Evolutionary conservation across 2,888 invertebrate genomes (phyloP), one percentile per base, ranked within the genome.

Genomic region (Alviniconcha strummeri): DNA sequence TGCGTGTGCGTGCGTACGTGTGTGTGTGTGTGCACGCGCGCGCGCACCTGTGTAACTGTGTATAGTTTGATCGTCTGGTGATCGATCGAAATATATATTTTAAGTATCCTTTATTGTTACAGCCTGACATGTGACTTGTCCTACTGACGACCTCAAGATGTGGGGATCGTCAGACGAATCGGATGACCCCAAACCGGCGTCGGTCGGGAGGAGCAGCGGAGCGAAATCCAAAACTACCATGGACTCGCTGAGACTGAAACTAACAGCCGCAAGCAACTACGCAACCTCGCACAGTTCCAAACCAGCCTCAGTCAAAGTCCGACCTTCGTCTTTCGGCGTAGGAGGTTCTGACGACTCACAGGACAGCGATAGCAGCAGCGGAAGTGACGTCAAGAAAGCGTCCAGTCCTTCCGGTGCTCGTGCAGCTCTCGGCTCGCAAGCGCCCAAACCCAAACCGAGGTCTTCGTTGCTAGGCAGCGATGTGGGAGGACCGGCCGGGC

Each of bases 111-210:
- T 13, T 11, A 8, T 57, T 11, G 19, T 60, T 60, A 60, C 8
- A 60, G 13, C 13, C 60, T 8, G 8, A 8, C 1, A 13, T 60
- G 60, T 60, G 8, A 60, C 13, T 60, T 60, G 8, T 60, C 13
- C 13, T 60, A 60, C 60, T 13, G 13, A n/a, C 6, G 3, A 57
- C 55, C 5, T 52, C 77, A 60, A n/a, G 36, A 77, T 77, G 77
- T 77, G 77, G 77, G 13, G 19, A 4, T 77, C 77, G 4, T 60
- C 77, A 1, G 77, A 60, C n/a, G 77, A 77, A 57, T 77, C 77
- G 1, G 60, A 77, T 19, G 11, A 36, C 36, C 11, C 19, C 60
- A 13, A 8, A n/a, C 7, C 56, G 5, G n/a, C 13, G 56, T 19
- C 5, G 11, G 4, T 60, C 56, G 4, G 36, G 11, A 15, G 36